Conservation (phyloP, 2,113 vertebrate species). For the Hippocampus barbouri region DNA sequence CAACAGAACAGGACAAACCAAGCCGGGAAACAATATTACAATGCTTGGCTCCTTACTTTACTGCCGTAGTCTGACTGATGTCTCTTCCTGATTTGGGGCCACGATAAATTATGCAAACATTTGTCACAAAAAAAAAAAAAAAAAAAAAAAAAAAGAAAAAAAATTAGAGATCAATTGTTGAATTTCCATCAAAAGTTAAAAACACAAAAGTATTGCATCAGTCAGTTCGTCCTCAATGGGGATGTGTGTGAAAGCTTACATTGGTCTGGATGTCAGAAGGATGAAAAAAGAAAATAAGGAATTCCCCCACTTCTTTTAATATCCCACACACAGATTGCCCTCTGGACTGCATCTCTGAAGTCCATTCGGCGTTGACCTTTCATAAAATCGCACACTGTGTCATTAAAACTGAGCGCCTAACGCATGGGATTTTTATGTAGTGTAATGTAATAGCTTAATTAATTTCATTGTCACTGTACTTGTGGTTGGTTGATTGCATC, state of each 20-base stretch:
- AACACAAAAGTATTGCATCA: neutral
- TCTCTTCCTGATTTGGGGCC: no score
- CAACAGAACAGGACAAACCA: no score
- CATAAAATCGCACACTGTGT: conserved; percentile 38
- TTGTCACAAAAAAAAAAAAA: no score
- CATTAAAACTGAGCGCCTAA: conserved; percentile 55
- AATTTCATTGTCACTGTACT: conserved; percentile 60
- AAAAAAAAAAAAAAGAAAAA: no score
- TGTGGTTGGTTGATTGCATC: conserved; percentile 59
- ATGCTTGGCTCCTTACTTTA: no score
- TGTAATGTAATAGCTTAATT: conserved; percentile 63
- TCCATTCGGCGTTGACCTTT: conserved; percentile 49
- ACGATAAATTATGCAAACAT: no score
- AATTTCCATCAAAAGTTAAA: neutral
- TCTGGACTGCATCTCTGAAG: conserved; percentile 28
- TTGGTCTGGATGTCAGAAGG: neutral
- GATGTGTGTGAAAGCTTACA: neutral
- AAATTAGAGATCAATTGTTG: neutral
- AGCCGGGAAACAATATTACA: no score
- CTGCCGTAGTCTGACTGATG: no score
- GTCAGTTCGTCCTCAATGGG: neutral
- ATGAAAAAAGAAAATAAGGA: neutral
- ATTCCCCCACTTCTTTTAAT: conserved; percentile 17
- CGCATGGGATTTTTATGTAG: conserved; percentile 56
- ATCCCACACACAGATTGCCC: conserved; percentile 23